Evolutionary conservation across 2,113 vertebrate species (phyloP), one percentile per base, ranked within the genome.

Genomic region (Pluvianellus socialis): DNA sequence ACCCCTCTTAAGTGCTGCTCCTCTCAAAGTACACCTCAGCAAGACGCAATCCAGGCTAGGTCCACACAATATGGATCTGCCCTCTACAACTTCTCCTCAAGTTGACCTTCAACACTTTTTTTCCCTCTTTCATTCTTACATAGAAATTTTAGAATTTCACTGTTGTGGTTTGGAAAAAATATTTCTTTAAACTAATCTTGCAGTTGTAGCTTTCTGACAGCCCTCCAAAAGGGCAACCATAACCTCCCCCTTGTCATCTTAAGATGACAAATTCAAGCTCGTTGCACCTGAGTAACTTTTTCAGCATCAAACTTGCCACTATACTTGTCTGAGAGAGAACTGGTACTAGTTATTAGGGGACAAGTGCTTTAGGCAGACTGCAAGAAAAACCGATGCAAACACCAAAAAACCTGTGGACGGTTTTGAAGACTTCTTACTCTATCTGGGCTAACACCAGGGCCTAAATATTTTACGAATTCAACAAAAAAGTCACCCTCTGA

Each of bases 61-160:
- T 58, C 28, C 0, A 0, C 38, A 24, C 45, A 58, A 0, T 2
- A 56, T 4, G 13, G 8, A 28, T 32, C 32, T 19, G 8, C 7
- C n/a, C 30, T 45, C 19, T 38, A 0, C 1, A 49, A 50, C 18
- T 86, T 32, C 5, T 70, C 53, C 47, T 68, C 50, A 49, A 20
- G 22, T 4, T 67, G 33, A 42, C 10, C 33, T 79, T 59, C 2
- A 1, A 28, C 13, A 5, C 23, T 35, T 23, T 44, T 56, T 38
- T 18, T 22, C 32, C 20, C 16, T 47, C 30, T 21, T 68, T 62
- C 42, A 16, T 32, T 68, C 24, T 84, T 32, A 62, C 4, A 4
- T 3, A 66, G 10, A 32, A 75, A 52, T 85, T 56, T 59, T 30
- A 10, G 23, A 44, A 65, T 53, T 19, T 30, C 23, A 24, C 6